Base-by-base conservation (phyloP, 2,797 vertebrate genomes). In the Lycodopsis pacificus region DNA sequence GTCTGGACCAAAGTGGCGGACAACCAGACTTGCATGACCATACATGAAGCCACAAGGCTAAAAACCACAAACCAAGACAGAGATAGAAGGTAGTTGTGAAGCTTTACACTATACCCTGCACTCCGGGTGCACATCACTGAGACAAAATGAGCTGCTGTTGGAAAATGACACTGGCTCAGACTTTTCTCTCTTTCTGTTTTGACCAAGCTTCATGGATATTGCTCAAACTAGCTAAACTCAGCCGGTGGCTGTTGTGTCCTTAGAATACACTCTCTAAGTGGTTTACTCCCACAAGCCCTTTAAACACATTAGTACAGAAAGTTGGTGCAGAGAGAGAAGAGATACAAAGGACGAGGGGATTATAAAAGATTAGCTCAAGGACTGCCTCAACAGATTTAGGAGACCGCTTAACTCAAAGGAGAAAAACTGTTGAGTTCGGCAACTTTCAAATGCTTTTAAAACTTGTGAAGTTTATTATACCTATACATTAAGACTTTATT, bases 281-380 rank as follows among this genome's bases (percentile, higher is more conserved):
- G 44, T 87, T 87, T 79, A 80, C 73, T 75, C 71, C 80, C 70
- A 80, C 42, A 61, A 81, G 64, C 69, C 46, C 48, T 83, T 71
- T 71, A 72, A 69, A 82, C 74, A 78, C 68, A 65, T 20, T 69
- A 54, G 65, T 74, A 38, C 42, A 63, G 46, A 71, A 77, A 76
- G 64, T 77, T 71, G 71, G 58, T 76, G 77, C 64, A 77, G 56
- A 68, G 77, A 75, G 68, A 81, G 65, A 81, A 73, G 9, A 42
- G 13, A 80, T 64, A 65, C 22, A 75, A 65, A 84, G 71, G 86
- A 77, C 73, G 59, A 30, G 65, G 49, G 83, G 79, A 87, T 86
- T 84, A 84, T 75, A 79, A 87, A 77, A 86, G 81, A 88, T 85
- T 75, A 84, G 70, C 81, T 75, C 10, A 12, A 58, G 71, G 73